A percentile compares a stretch with the other conserved stretches of the same genome.
phyloP scores from a whole-genome alignment of 2,888 invertebrate species.

The Dromius quadrimaculatus region DNA sequence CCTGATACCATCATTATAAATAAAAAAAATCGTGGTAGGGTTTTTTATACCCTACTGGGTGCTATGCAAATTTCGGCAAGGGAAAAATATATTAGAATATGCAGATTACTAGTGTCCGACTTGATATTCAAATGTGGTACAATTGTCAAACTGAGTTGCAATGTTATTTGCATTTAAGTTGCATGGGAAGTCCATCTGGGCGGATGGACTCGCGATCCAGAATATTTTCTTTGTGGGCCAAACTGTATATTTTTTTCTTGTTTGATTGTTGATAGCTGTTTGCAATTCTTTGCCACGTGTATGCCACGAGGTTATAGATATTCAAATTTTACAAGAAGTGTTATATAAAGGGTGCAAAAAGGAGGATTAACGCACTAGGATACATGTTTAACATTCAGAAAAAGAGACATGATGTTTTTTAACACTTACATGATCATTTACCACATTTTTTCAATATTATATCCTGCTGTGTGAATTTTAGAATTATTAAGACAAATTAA shows the following conservation, averaged over 20 bases:
- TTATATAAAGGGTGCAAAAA: not conserved
- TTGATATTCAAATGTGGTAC: slow-evolving; percentile 51
- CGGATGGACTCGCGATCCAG: slow-evolving; percentile 20
- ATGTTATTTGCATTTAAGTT: not conserved
- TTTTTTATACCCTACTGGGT: slow-evolving; percentile 30
- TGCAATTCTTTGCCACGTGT: slow-evolving; percentile 7
- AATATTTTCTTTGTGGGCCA: slow-evolving; percentile 13
- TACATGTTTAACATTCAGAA: too few species aligned
- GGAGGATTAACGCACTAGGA: not conserved
- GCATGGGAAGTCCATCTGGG: too few species aligned
- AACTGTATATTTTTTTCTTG: slow-evolving; percentile 21
- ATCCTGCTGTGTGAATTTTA: too few species aligned
- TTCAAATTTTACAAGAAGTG: slow-evolving; percentile 8
- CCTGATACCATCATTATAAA: slow-evolving; percentile 53
- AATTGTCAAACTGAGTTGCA: slow-evolving; percentile 18
- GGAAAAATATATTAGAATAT: slow-evolving; percentile 51
- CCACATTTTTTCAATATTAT: too few species aligned
- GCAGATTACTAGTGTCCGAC: slow-evolving; percentile 51
- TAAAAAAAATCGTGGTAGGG: slow-evolving; percentile 26
- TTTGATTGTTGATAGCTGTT: slow-evolving; percentile 24
- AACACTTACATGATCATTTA: too few species aligned
- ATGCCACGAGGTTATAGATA: slow-evolving; percentile 8
- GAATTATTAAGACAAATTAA: too few species aligned
- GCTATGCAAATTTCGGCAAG: slow-evolving; percentile 52
- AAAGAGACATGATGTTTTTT: too few species aligned